Evolutionary conservation across 2,888 invertebrate genomes (phyloP).

Genomic region (Melikaiella ostensackeni): DNA sequence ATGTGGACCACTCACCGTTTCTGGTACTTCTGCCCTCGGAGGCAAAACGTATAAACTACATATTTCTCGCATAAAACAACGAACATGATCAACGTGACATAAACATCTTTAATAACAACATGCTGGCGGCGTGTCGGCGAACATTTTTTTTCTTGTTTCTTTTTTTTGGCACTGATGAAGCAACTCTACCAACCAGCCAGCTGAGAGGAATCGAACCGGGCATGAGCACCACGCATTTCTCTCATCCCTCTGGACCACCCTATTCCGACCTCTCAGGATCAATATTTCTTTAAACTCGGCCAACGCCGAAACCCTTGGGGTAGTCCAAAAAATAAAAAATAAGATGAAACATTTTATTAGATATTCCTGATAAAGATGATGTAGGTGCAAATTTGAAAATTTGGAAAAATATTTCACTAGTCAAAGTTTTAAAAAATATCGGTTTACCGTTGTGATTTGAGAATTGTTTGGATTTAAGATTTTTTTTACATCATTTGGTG

Average conservation of each 20-base stretch:
- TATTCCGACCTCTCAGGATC: conserved; percentile 30
- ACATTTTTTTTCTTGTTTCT: conserved; percentile 64
- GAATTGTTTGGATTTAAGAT: no score
- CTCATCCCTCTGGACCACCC: conserved; percentile 43
- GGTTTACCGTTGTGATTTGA: no score
- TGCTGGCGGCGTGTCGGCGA: conserved; percentile 66
- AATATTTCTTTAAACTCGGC: conserved; percentile 42
- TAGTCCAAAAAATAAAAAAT: not conserved
- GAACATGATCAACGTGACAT: conserved; percentile 66
- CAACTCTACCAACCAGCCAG: conserved; percentile 39
- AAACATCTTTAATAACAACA: conserved; percentile 70
- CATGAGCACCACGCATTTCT: conserved; percentile 43
- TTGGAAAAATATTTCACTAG: no score
- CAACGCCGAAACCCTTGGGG: conserved; percentile 16
- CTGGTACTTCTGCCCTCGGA: conserved; percentile 66
- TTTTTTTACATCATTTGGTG: no score
- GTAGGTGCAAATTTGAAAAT: no score
- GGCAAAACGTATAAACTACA: conserved; percentile 72
- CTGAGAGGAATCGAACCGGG: conserved; percentile 44
- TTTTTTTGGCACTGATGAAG: conserved; percentile 46
- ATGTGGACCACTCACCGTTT: conserved; percentile 63
- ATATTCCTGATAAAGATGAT: no score
- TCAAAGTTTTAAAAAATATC: no score
- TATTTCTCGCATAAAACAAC: conserved; percentile 66
- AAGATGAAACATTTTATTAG: no score